A percentile compares a stretch with the other conserved stretches of the same genome.
These are phyloP conservation scores for Dendrocincla tyrannina DNA, from an alignment of 2,797 vertebrate genomes.

Conservation along the genomic window DNA sequence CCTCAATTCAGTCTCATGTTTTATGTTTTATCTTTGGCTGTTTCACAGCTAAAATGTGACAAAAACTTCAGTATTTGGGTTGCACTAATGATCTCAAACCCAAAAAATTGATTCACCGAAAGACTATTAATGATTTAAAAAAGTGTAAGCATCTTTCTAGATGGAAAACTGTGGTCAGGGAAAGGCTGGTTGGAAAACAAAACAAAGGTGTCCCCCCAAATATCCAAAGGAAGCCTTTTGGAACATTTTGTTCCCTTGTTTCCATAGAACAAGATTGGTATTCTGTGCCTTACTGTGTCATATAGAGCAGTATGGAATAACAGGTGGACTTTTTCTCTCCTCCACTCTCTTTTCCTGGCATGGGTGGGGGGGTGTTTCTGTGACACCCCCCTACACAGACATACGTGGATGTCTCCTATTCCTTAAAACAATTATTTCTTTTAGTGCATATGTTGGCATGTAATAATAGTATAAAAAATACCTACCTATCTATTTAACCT, in stretches of 20 bases:
- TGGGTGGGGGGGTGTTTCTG: neutral
- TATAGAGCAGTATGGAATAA: neutral
- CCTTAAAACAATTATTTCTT: neutral
- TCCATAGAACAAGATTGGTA: neutral
- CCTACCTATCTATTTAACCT: neutral
- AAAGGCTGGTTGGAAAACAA: neutral
- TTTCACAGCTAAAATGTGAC: neutral
- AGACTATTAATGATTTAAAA: neutral
- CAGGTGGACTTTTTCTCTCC: neutral
- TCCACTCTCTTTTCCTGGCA: neutral
- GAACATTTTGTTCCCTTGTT: neutral
- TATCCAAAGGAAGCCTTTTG: neutral
- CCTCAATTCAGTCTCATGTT: neutral
- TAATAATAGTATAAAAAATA: neutral
- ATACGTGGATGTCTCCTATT: neutral
- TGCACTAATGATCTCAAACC: neutral
- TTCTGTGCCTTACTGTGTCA: neutral
- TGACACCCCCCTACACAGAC: neutral
- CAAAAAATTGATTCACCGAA: neutral
- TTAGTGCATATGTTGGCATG: neutral
- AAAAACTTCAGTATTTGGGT: neutral
- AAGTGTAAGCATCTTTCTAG: fast-evolving
- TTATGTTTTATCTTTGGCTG: neutral
- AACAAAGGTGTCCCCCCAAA: neutral
- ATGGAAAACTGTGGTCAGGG: neutral